phyloP scores from a whole-genome alignment of 2,113 vertebrate species.

The Aphelocoma coerulescens region DNA sequence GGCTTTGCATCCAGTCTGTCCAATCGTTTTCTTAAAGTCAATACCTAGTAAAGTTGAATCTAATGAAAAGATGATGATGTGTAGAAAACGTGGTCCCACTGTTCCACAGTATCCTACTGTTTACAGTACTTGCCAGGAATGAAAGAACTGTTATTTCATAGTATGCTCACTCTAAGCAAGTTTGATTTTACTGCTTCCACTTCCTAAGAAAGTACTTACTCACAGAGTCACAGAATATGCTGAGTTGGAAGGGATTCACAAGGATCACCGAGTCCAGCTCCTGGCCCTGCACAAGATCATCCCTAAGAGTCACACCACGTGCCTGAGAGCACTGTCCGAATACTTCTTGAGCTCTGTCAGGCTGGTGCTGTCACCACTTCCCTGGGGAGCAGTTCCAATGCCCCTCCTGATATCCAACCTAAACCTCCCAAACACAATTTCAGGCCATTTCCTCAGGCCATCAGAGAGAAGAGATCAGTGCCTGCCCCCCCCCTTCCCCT shows the following conservation, averaged over 20 bases:
- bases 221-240: not conserved
- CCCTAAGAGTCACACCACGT: accelerated
- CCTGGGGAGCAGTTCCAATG: not conserved
- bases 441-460: not conserved
- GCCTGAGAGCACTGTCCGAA: too few species aligned
- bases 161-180: not conserved
- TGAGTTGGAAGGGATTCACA: not conserved
- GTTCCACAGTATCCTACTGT: not conserved
- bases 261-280: not conserved
- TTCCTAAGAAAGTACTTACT: not conserved
- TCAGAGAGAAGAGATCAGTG: not conserved
- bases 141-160: not conserved
- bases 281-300: not conserved
- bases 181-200: not conserved
- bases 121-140: not conserved
- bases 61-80: not conserved
- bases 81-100: not conserved
- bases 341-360: not conserved
- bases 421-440: not conserved
- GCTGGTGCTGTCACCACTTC: not conserved
- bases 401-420: not conserved
- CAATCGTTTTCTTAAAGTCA: not conserved
- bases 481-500: not conserved
- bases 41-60: not conserved
- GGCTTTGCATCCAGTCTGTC: not conserved